Evolutionary conservation across 2,113 vertebrate species (phyloP).

Genomic region (Nettapus auritus): DNA sequence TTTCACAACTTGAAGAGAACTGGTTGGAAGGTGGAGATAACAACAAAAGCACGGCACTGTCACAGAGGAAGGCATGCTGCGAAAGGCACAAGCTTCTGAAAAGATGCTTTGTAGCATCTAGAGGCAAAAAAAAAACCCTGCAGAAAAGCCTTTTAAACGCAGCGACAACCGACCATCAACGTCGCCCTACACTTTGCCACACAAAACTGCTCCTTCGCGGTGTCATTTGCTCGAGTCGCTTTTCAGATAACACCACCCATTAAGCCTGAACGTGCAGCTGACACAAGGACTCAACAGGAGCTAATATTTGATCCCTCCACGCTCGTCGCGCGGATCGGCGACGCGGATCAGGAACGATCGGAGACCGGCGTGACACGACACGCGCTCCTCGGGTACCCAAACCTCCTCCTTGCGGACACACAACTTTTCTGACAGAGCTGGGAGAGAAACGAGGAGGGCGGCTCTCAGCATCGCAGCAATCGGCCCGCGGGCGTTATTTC

Average conservation of each 20-base stretch:
- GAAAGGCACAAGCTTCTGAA: neutral
- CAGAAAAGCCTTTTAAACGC: neutral
- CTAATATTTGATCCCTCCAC: neutral
- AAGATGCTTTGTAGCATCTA: neutral
- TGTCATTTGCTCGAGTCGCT: neutral
- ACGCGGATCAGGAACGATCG: accelerated
- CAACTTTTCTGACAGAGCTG: accelerated
- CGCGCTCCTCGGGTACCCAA: accelerated
- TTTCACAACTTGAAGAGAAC: neutral
- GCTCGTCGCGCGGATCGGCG: neutral
- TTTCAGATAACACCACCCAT: neutral
- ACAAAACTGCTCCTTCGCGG: neutral
- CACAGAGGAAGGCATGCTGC: neutral
- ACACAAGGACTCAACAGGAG: neutral
- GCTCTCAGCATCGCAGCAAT: neutral
- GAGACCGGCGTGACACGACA: neutral
- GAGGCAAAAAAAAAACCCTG: neutral
- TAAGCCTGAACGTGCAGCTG: neutral
- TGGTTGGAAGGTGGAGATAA: neutral
- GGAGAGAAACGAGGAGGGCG: neutral
- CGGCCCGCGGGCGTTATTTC: neutral
- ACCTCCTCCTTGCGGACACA: neutral
- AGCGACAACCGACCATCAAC: neutral
- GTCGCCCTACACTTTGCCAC: neutral
- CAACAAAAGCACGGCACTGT: neutral